A percentile compares a stretch with the other conserved stretches of the same genome.
phyloP scores from a whole-genome alignment of 2,888 invertebrate species.

The Ennomos quercinarius region DNA sequence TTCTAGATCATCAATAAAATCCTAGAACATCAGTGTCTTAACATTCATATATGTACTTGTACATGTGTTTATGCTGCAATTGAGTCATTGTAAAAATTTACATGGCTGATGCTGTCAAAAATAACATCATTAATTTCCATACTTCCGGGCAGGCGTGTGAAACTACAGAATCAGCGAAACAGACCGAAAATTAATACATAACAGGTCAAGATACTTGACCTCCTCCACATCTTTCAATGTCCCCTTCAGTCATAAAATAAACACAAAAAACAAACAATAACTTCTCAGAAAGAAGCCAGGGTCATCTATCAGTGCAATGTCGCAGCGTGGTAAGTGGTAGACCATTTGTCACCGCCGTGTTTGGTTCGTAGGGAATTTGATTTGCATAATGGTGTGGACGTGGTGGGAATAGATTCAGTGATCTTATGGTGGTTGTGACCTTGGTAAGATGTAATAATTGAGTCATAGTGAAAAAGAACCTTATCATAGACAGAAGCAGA shows the following conservation, averaged over 20 bases:
- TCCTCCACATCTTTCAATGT: constrained; percentile 24
- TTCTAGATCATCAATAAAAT: too few relatives aligned
- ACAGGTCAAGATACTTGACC: constrained; percentile 22
- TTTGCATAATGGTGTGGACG: constrained; percentile 25
- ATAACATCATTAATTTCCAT: not conserved
- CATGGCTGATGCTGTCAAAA: too few relatives aligned
- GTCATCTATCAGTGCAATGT: constrained; percentile 26
- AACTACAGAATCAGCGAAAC: not conserved
- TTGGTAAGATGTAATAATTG: not conserved
- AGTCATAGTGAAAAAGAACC: too few relatives aligned
- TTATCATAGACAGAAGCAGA: too few relatives aligned
- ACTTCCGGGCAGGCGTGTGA: constrained; percentile 9
- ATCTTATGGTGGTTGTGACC: constrained; percentile 12
- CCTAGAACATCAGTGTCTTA: too few relatives aligned
- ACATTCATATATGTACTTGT: too few relatives aligned
- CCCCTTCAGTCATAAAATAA: constrained; percentile 11
- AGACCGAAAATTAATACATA: constrained; percentile 11
- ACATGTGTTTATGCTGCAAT: too few relatives aligned
- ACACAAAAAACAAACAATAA: constrained; percentile 33
- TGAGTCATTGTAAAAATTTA: too few relatives aligned
- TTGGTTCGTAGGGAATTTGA: constrained; percentile 17
- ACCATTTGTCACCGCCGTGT: constrained; percentile 24
- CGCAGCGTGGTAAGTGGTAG: constrained; percentile 10
- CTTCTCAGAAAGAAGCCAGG: constrained; percentile 25
- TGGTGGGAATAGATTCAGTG: constrained; percentile 18